Base-by-base conservation (phyloP, 2,797 vertebrate species). In the Fistularia tabacaria region DNA sequence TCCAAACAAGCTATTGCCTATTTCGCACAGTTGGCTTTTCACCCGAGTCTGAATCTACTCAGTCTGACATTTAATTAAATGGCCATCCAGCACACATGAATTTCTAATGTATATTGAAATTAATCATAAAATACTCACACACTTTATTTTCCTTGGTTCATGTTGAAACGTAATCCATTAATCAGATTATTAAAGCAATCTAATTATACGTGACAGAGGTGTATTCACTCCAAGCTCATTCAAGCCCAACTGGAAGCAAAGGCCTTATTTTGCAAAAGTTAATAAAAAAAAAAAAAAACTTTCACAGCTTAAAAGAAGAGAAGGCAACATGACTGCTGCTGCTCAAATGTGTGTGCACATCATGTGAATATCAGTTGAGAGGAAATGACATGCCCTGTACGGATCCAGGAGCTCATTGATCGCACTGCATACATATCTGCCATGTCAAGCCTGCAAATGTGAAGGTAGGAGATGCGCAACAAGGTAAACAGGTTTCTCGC, bases 11-110 rank as follows among this genome's bases (percentile, higher is more conserved):
- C 60, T 54, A 1, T 44, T 46, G 57, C 67, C 47, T 64, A 71
- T 76, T 85, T 73, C 60, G 49, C 68, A 69, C 77, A 70, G 64
- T 81, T 84, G 83, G 85, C 81, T 73, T 71, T 79, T 79, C 72
- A 83, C 74, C 76, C 49, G 51, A 57, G 49, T 46, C 44, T 6
- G 7, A 68, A 64, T 66, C 57, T 40, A 65, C 66, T 73, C 53
- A 60, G 25, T 14, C 14, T 61, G 14, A 42, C 44, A 55, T 79
- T 74, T 76, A 75, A 83, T 80, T 71, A 82, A 76, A 77, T 12
- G 42, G 40, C 49, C 54, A 64, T 73, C 60, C 25, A 60, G 52
- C 50, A 37, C 37, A 54, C 66, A 66, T 71, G 59, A 64, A 76
- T 68, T 49, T 64, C 38, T 64, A 62, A 80, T 78, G 50, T 68